These are phyloP conservation scores for Discoglossus pictus DNA, from an alignment of 2,797 vertebrate species.

Conservation along the genomic window DNA sequence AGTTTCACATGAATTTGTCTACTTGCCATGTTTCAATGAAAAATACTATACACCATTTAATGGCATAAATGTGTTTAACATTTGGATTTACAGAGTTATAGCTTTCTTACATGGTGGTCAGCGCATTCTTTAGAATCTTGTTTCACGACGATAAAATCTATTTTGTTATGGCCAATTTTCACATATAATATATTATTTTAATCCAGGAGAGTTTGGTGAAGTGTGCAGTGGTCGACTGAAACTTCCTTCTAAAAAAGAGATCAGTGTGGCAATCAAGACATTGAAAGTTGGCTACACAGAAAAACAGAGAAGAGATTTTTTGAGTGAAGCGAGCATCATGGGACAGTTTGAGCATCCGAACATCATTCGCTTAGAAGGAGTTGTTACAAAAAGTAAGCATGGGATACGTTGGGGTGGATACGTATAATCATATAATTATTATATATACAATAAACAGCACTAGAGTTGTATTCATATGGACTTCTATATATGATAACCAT, in stretches of 20 bases:
- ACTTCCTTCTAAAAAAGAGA: constrained; percentile 94
- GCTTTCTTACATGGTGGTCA: neutral
- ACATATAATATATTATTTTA: constrained; percentile 5
- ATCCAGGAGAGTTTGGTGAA: constrained; percentile 92
- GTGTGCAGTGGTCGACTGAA: constrained; percentile 94
- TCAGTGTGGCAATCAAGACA: constrained; percentile 96
- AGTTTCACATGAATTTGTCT: too few relatives aligned
- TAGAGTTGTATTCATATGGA: too few relatives aligned
- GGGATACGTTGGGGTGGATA: neutral
- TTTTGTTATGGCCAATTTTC: constrained; percentile 11
- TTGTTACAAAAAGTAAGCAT: constrained; percentile 46
- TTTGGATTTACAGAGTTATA: neutral
- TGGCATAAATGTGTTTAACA: neutral
- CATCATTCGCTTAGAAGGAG: constrained; percentile 78
- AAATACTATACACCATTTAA: too few relatives aligned
- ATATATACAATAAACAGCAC: neutral
- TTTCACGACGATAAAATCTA: neutral
- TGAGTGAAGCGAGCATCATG: constrained; percentile 97
- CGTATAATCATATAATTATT: neutral
- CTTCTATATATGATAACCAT: too few relatives aligned
- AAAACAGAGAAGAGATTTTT: constrained; percentile 93
- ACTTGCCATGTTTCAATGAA: neutral
- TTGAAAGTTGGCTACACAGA: constrained; percentile 96
- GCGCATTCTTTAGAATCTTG: neutral
- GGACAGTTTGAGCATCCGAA: constrained; percentile 98